These are phyloP conservation scores for Onychomys arenicola DNA, from an alignment of 2,797 vertebrate species.

Conservation along the genomic window DNA sequence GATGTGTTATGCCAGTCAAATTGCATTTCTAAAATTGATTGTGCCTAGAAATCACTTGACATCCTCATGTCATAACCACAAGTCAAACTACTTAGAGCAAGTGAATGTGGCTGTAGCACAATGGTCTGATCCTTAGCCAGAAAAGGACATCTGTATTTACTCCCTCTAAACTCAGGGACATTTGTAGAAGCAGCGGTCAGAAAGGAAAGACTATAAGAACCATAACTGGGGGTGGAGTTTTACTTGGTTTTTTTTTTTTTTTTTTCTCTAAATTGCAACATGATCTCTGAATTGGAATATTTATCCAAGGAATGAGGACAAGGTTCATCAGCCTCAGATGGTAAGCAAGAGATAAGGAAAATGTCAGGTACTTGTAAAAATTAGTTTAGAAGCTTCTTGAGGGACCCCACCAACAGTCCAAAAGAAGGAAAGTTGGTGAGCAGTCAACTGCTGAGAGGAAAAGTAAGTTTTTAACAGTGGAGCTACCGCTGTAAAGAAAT, in stretches of 20 bases:
- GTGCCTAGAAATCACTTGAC: neutral
- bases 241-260: too few species aligned
- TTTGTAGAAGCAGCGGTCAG: too few species aligned
- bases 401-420: neutral
- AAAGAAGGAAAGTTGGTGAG: neutral
- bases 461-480: neutral
- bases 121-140: neutral
- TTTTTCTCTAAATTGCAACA: neutral
- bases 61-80: neutral
- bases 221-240: too few species aligned
- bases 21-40: neutral
- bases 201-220: neutral
- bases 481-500: neutral
- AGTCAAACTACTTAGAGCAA: too few species aligned
- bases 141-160: too few species aligned
- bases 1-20: neutral
- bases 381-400: neutral
- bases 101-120: neutral
- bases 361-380: neutral
- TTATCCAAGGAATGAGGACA: accelerated
- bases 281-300: neutral
- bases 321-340: neutral
- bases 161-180: neutral
- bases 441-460: neutral
- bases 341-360: neutral